Base-by-base conservation (phyloP, 2,113 vertebrate species). In the Theristicus caerulescens region DNA sequence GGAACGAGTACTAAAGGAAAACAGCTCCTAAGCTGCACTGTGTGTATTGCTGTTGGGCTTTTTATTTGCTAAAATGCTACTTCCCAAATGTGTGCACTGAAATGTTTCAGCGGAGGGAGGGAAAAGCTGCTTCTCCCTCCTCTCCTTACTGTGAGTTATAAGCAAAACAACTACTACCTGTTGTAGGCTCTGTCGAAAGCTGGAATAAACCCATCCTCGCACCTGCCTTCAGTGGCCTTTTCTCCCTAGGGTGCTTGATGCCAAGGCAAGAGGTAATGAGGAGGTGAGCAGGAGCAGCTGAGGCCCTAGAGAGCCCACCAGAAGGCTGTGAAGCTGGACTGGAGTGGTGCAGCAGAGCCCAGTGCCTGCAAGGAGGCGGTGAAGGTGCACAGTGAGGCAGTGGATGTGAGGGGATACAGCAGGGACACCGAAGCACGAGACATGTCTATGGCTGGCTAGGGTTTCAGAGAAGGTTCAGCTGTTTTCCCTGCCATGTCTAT, bases 391-490 rank as follows among this genome's bases (percentile, higher is more conserved):
- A 16, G 25, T 19, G 69, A 47, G 69, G 62, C 72, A 49, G 14
- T 0, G 10, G 44, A 7, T 22, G 7, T 3, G 8, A 72, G 40
- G 16, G 10, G 32, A 59, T 40, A 26, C 5, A 38, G 47, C 52
- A 69, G 6, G 7, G 44, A 24, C 18, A 21, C 3, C 0, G 0
- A 44, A 61, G 18, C 44, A 36, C 31, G 18, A 27, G 58, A 13
- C 0, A 0, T 25, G 21, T 7, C 57, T 16, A 1, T 61, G 73
- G 14, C n/a, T 42, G 38, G 26, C 42, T 71, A n/a, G 46, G 34
- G 22, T 61, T 74, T 26, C 52, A 64, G 57, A 62, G 47, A 8
- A 16, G 3, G 18, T 20, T 59, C 22, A 34, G 16, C 18, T 61
- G 4, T 59, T 81, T 59, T 57, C 49, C 47, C 16, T 67, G 36